Conservation (phyloP, 2,888 invertebrate species). For the Pseudanteris insignis region DNA sequence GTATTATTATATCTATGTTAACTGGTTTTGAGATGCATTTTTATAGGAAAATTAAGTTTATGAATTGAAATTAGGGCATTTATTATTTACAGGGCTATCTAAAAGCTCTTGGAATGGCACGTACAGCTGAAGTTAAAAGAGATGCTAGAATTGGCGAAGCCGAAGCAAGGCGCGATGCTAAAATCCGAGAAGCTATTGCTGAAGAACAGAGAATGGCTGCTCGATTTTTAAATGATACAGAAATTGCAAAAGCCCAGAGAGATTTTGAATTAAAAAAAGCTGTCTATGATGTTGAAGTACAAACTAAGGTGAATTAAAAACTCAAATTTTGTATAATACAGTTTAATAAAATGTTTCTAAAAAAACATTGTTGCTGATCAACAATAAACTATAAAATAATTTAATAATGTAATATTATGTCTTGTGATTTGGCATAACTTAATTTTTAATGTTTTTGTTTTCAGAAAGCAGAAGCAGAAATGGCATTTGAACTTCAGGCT, state of each 20-base stretch:
- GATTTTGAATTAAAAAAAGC: constrained; percentile 98
- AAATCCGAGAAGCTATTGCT: constrained; percentile 93
- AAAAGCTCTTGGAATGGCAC: constrained; percentile 92
- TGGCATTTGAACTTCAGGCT: constrained; percentile 92
- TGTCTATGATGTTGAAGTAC: constrained; percentile 95
- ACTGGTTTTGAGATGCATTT: constrained; percentile 14
- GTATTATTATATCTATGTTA: background rate
- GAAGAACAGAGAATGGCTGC: constrained; percentile 97
- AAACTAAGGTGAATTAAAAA: constrained; percentile 78
- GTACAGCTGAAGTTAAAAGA: constrained; percentile 93
- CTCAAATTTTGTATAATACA: too few species aligned
- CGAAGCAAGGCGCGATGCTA: constrained; percentile 91
- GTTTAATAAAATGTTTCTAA: too few species aligned
- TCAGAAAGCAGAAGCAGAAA: constrained; percentile 87
- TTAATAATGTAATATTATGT: too few species aligned
- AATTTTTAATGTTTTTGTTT: background rate
- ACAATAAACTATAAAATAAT: too few species aligned
- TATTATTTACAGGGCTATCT: constrained; percentile 79
- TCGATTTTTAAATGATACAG: constrained; percentile 93
- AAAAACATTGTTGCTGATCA: too few species aligned
- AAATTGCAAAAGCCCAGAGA: constrained; percentile 95
- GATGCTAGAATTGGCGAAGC: constrained; percentile 98
- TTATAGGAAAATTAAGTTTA: constrained; percentile 1
- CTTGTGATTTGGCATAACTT: too few species aligned
- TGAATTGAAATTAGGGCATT: background rate